A percentile compares a stretch with the other conserved stretches of the same genome.
Conservation (phyloP, 2,797 vertebrate genomes). For the Onychomys arenicola region DNA sequence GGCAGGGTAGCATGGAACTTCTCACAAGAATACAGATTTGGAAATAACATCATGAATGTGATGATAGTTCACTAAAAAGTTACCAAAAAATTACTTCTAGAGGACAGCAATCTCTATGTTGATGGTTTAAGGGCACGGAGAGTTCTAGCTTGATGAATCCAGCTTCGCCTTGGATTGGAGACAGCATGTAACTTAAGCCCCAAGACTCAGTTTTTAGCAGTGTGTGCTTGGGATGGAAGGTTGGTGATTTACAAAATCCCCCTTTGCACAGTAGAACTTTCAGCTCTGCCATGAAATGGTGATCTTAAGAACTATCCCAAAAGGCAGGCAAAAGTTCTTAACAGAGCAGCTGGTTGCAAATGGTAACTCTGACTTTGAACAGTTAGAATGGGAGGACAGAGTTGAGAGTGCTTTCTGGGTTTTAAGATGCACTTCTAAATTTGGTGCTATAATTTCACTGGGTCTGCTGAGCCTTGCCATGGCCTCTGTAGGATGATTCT, state of each 20-base stretch:
- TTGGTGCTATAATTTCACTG: background rate
- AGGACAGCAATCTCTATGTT: background rate
- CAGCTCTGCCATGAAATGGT: background rate
- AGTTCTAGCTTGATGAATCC: background rate
- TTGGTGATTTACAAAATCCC: background rate
- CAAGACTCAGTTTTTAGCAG: background rate
- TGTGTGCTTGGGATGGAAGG: background rate
- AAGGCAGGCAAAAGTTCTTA: background rate
- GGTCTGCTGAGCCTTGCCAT: background rate
- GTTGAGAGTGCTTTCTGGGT: background rate
- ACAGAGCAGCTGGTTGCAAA: background rate
- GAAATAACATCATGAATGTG: background rate
- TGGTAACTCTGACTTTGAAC: background rate
- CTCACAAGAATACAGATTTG: background rate
- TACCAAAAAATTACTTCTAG: background rate
- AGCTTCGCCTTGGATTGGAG: background rate
- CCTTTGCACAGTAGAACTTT: background rate
- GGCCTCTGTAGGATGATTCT: background rate
- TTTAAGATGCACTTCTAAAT: background rate
- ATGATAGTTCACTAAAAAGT: background rate
- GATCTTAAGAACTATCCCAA: background rate
- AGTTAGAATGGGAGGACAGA: background rate
- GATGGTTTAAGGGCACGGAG: background rate
- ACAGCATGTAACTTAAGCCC: background rate
- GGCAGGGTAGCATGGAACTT: background rate